These are phyloP conservation scores for Parapristionchus giblindavisi DNA, from an alignment of 2,888 invertebrate genomes.

Conservation along the genomic window DNA sequence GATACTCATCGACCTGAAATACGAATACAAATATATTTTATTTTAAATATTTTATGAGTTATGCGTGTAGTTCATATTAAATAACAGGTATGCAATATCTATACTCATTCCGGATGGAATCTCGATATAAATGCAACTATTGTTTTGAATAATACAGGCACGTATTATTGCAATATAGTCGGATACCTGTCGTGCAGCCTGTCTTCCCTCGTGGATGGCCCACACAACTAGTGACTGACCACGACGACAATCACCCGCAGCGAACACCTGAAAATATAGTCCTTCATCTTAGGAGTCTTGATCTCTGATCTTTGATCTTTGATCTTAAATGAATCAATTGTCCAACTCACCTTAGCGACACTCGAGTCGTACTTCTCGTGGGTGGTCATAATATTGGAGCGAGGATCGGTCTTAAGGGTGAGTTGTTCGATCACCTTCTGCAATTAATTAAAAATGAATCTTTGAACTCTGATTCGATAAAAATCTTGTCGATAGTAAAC, in stretches of 20 bases:
- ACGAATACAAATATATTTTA: too few species aligned
- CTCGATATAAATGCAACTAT: not conserved
- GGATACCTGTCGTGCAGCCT: slow-evolving; percentile 84
- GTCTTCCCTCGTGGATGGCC: slow-evolving; percentile 98
- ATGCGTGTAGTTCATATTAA: too few species aligned
- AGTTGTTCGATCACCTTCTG: slow-evolving; percentile 84
- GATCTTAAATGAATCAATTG: not conserved
- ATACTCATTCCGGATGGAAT: not conserved
- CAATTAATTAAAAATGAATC: not conserved
- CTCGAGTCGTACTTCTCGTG: slow-evolving; percentile 82
- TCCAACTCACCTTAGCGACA: slow-evolving; percentile 78
- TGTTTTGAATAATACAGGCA: not conserved
- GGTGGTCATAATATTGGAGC: slow-evolving; percentile 89
- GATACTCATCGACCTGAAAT: slow-evolving; percentile 80
- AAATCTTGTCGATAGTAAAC: not conserved
- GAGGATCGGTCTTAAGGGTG: slow-evolving; percentile 83
- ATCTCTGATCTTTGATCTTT: not conserved
- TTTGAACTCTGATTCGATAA: not conserved
- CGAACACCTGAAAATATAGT: slow-evolving; percentile 52
- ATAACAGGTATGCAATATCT: too few species aligned
- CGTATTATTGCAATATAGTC: too few species aligned
- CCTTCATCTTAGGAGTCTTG: not conserved
- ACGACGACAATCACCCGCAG: slow-evolving; percentile 86
- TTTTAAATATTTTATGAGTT: too few species aligned
- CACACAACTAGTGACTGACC: slow-evolving; percentile 99